phyloP scores from a whole-genome alignment of 37 sponge, comb jelly and placozoan species.

The Bolinopsis microptera region DNA sequence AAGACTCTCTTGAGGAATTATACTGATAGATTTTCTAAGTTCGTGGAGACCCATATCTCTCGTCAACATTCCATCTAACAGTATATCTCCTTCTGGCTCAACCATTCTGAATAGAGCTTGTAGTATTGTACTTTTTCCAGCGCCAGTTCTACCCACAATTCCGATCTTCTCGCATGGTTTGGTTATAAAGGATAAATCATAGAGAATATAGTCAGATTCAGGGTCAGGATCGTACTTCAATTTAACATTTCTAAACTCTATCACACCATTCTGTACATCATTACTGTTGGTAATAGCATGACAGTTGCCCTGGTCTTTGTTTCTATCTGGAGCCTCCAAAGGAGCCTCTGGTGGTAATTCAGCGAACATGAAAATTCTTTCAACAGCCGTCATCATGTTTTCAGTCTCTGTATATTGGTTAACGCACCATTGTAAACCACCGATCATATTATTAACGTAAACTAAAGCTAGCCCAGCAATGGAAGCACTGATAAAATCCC shows the following conservation, averaged over 20 bases:
- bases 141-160: constrained; percentile 65
- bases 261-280: constrained; percentile 2
- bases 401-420: no score
- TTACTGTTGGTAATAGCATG: no score
- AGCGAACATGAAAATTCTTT: not conserved
- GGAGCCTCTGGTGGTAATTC: constrained; percentile 55
- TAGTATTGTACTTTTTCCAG: constrained; percentile 53
- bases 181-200: not conserved
- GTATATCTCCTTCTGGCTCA: no score
- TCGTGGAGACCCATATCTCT: no score
- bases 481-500: constrained; percentile 4
- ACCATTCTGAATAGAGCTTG: no score
- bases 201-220: not conserved
- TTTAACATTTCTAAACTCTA: not conserved
- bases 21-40: no score
- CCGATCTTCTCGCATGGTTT: no score
- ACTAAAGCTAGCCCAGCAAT: not conserved
- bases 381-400: constrained; percentile 64
- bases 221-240: constrained; percentile 2
- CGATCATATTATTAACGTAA: constrained; percentile 37
- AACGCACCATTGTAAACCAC: constrained; percentile 24
- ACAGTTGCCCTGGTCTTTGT: not conserved
- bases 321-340: not conserved
- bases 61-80: no score
- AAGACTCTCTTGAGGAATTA: no score